Conservation (phyloP, 2,888 invertebrate species). For the Cheiracanthium punctorium region DNA sequence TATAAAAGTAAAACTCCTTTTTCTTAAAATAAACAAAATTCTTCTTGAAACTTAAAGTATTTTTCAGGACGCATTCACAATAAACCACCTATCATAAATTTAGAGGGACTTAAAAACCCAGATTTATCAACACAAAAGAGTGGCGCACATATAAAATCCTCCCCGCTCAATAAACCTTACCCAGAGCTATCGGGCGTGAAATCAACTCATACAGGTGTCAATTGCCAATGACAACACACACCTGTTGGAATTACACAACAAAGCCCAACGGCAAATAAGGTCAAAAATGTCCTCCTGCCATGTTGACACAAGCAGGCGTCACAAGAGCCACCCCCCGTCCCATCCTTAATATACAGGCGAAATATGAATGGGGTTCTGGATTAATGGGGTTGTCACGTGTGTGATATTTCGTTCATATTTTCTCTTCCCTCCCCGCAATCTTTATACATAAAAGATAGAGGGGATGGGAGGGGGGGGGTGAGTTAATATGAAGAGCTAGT, state of each 20-base stretch:
- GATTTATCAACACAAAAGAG: no score
- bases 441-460: background rate
- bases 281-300: constrained; percentile 25
- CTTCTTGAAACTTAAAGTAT: no score
- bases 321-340: constrained; percentile 24
- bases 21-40: no score
- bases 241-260: constrained; percentile 42
- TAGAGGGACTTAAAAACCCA: no score
- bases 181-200: constrained; percentile 28
- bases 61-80: no score
- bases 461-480: background rate
- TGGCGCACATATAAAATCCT: no score
- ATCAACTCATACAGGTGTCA: constrained; percentile 54
- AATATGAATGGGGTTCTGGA: constrained; percentile 62
- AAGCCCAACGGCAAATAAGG: constrained; percentile 15
- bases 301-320: constrained; percentile 65
- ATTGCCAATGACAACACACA: constrained; percentile 40
- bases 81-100: no score
- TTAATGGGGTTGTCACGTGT: constrained; percentile 60
- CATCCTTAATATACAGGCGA: constrained; percentile 50
- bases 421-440: background rate
- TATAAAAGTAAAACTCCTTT: no score
- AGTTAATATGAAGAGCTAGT: constrained; percentile 21
- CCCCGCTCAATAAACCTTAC: background rate
- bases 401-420: constrained; percentile 44